Evolutionary conservation across 2,797 vertebrate genomes (phyloP).

Genomic region (Poecilia gillii): DNA sequence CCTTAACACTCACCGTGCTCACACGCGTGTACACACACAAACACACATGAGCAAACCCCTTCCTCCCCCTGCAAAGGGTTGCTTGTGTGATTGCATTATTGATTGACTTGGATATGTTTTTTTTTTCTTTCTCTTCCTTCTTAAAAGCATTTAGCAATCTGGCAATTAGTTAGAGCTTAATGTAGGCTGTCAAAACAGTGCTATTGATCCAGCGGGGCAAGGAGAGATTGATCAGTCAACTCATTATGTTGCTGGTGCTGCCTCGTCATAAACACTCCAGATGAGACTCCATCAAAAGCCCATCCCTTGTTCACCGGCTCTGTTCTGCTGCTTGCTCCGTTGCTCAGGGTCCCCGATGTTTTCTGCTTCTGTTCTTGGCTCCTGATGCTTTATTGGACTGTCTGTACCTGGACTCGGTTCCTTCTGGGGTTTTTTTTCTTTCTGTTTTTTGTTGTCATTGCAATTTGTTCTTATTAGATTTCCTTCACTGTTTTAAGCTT

Average conservation of each 20-base stretch:
- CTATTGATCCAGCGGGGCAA: slow-evolving; percentile 81
- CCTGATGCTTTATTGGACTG: slow-evolving; percentile 38
- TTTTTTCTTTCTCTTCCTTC: slow-evolving; percentile 77
- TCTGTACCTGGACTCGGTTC: slow-evolving; percentile 48
- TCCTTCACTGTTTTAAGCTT: slow-evolving; percentile 2
- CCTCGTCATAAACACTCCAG: slow-evolving; percentile 79
- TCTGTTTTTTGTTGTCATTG: slow-evolving; percentile 16
- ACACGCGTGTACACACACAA: background rate
- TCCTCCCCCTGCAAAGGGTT: slow-evolving; percentile 62
- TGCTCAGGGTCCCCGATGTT: slow-evolving; percentile 53
- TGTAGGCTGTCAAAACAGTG: slow-evolving; percentile 92
- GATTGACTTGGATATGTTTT: slow-evolving; percentile 80
- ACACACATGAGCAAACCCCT: slow-evolving; percentile 38
- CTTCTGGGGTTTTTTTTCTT: background rate
- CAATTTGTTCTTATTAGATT: slow-evolving; percentile 29
- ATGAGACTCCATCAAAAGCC: slow-evolving; percentile 78
- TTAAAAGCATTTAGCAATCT: slow-evolving; percentile 91
- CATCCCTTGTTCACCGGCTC: slow-evolving; percentile 57
- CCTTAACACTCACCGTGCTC: slow-evolving; percentile 40
- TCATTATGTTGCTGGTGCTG: slow-evolving; percentile 84
- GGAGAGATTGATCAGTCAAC: slow-evolving; percentile 87
- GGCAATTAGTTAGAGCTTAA: slow-evolving; percentile 96
- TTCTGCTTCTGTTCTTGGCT: slow-evolving; percentile 41
- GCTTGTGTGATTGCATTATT: slow-evolving; percentile 83
- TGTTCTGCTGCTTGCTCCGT: slow-evolving; percentile 32